phyloP scores from a whole-genome alignment of 2,888 invertebrate species.

The Papilio gigon region DNA sequence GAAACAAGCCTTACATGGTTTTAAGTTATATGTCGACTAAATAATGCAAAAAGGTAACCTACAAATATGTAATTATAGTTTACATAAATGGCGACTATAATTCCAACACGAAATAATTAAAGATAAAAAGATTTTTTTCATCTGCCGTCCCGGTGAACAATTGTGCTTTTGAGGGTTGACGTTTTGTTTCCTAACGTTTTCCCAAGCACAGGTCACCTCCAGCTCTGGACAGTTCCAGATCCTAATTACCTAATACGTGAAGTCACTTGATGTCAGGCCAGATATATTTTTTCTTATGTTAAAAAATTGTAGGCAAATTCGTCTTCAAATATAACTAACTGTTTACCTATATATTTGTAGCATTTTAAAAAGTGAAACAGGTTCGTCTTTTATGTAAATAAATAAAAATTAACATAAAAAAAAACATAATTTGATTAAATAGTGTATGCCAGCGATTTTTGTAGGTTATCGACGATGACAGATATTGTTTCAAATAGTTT shows the following conservation, averaged over 20 bases:
- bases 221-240: background rate
- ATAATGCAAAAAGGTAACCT: too few relatives aligned
- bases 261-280: background rate
- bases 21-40: too few relatives aligned
- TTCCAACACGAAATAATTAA: too few relatives aligned
- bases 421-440: background rate
- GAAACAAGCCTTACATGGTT: too few relatives aligned
- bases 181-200: too few relatives aligned
- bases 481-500: background rate
- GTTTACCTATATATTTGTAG: background rate
- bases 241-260: too few relatives aligned
- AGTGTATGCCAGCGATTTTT: background rate
- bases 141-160: too few relatives aligned
- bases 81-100: too few relatives aligned
- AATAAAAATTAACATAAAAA: background rate
- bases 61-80: too few relatives aligned
- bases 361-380: background rate
- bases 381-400: conserved; percentile 5
- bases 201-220: too few relatives aligned
- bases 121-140: too few relatives aligned
- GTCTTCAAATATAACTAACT: background rate
- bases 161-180: too few relatives aligned
- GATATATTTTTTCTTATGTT: background rate
- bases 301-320: background rate
- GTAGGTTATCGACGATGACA: background rate